A percentile compares a stretch with the other conserved stretches of the same genome.
These are phyloP conservation scores for Elanus axillaris DNA, from an alignment of 2,113 vertebrate species.

Conservation along the genomic window DNA sequence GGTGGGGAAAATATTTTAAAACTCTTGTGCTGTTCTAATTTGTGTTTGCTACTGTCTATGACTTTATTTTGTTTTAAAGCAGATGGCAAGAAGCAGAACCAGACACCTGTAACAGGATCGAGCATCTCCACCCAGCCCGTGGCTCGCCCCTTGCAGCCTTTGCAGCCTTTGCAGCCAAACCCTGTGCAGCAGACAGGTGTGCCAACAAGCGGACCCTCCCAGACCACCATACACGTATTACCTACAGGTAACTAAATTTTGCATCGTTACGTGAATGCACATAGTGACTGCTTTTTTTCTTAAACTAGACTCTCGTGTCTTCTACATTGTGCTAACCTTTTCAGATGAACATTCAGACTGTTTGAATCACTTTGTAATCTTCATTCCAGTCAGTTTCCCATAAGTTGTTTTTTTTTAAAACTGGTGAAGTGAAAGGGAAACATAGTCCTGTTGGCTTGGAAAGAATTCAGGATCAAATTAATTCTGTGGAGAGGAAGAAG, in stretches of 20 bases:
- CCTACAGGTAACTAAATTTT: conserved; percentile 70
- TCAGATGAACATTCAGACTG: background rate
- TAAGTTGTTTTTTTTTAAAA: background rate
- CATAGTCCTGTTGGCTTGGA: background rate
- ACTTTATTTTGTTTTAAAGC: background rate
- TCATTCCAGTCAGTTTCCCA: background rate
- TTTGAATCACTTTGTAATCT: background rate
- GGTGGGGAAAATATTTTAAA: background rate
- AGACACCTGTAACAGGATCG: conserved; percentile 31
- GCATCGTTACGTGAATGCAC: background rate
- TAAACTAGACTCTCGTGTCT: background rate
- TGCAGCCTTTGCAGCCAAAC: conserved; percentile 68
- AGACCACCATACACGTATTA: conserved; percentile 76
- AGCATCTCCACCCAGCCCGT: conserved; percentile 49
- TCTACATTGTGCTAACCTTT: background rate
- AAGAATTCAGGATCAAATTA: background rate
- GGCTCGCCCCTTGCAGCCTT: conserved; percentile 66
- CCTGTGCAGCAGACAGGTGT: conserved; percentile 66
- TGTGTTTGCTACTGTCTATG: background rate
- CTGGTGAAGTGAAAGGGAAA: background rate
- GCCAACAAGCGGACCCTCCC: conserved; percentile 73
- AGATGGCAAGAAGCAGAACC: conserved; percentile 72
- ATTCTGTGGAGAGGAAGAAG: background rate
- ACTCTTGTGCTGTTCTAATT: background rate
- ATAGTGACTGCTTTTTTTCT: background rate